Evolutionary conservation across 2,797 vertebrate species (phyloP), one percentile per base, ranked within the genome.

Genomic region (Malacoraja senta): DNA sequence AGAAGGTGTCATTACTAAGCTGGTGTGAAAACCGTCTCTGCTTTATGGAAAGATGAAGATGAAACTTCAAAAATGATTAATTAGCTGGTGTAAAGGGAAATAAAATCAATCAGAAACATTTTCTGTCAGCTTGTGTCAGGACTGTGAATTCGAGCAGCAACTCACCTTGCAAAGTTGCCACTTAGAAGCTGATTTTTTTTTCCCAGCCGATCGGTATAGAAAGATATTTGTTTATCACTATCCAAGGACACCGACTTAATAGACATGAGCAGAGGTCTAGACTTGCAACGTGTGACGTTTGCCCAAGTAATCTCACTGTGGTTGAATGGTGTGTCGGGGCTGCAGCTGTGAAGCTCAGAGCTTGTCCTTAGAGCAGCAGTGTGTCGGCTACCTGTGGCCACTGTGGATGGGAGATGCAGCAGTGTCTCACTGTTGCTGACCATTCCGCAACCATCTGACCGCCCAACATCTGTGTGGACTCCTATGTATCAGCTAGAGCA

Each of bases 41-140:
- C 3, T 19, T 35, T 35, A 35, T 68, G 15, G 61, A 86, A 86
- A 13, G 53, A 63, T 8, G 29, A 29, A 63, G 58, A 17, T 13
- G 58, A 86, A 86, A 86, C 58, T 88, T 88, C 84, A 3, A 88
- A 63, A 84, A 88, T 88, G 61, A 88, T 88, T 88, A 88, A 88
- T 68, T 88, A 68, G 63, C 61, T 68, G 10, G 63, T 35, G n/a
- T 68, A 68, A 88, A 68, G 84, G 32, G 68, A 88, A 88, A 65
- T 15, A 88, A 68, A 88, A 61, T 86, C 58, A 86, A 32, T 68
- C 63, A 68, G 15, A 63, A 68, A 63, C 65, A 74, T 74, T 35
- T 61, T 35, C 61, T 88, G 61, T 88, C n/a, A 63, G 63, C 68
- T 68, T 88, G 65, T 88, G 17, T 88, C 44, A 63, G 63, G 32